phyloP scores from a whole-genome alignment of 2,797 vertebrate genomes.

The Ceryle rudis region DNA sequence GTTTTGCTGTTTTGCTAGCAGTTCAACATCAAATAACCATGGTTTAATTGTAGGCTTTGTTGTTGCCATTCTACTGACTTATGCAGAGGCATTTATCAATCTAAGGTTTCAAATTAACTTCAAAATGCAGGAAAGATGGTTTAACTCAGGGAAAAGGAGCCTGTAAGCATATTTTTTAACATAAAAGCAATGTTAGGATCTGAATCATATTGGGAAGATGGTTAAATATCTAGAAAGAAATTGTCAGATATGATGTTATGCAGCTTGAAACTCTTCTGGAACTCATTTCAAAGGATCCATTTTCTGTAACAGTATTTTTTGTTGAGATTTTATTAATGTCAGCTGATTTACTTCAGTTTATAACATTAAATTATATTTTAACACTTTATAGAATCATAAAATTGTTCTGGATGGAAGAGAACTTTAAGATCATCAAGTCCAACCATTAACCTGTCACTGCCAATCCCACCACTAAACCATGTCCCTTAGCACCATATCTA shows the following conservation, averaged over 20 bases:
- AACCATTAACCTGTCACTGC: no score
- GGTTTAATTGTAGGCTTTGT: constrained; percentile 16
- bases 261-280: constrained; percentile 58
- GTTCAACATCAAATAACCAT: neutral
- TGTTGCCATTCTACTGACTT: constrained; percentile 39
- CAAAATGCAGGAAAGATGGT: constrained; percentile 39
- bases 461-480: no score
- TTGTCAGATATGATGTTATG: constrained; percentile 22
- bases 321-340: constrained; percentile 18
- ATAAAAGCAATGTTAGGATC: constrained; percentile 56
- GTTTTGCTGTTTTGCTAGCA: neutral
- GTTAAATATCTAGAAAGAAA: constrained; percentile 50
- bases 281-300: constrained; percentile 70
- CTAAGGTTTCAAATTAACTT: constrained; percentile 63
- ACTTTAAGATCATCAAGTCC: no score
- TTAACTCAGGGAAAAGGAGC: neutral
- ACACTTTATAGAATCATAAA: neutral
- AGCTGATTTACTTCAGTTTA: constrained; percentile 44
- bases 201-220: constrained; percentile 56
- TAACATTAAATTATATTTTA: constrained; percentile 52
- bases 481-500: no score
- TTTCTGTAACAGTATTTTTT: constrained; percentile 45
- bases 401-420: no score
- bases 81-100: constrained; percentile 45
- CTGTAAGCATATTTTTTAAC: constrained; percentile 58